Evolutionary conservation across 2,888 invertebrate species (phyloP).

Genomic region (Trypoxylon attenuatum): DNA sequence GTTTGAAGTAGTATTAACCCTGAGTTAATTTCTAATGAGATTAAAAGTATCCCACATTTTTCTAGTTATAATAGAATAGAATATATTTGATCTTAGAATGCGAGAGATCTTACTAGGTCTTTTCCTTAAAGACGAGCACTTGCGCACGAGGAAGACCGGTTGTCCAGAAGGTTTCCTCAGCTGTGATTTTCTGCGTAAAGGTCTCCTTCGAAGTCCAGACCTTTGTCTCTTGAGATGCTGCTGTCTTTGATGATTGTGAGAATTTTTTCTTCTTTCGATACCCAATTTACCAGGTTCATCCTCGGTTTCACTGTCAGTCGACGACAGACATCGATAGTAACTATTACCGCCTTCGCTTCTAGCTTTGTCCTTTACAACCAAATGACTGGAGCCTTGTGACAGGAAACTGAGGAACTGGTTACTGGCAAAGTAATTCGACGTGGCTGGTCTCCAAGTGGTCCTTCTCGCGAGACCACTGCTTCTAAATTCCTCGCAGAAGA

Average conservation of each 20-base stretch:
- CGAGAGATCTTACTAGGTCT: slow-evolving; percentile 69
- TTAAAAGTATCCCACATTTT: no score
- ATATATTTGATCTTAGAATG: neutral
- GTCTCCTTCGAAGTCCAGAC: slow-evolving; percentile 63
- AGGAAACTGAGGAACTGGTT: slow-evolving; percentile 67
- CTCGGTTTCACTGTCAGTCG: slow-evolving; percentile 65
- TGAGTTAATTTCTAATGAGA: no score
- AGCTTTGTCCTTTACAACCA: slow-evolving; percentile 33
- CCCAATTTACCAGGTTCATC: slow-evolving; percentile 22
- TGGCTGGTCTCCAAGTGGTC: slow-evolving; percentile 56
- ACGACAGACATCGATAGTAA: slow-evolving; percentile 60
- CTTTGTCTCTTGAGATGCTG: slow-evolving; percentile 47
- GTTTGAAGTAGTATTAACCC: no score
- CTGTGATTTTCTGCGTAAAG: slow-evolving; percentile 69
- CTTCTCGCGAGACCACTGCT: slow-evolving; percentile 53
- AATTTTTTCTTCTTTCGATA: slow-evolving; percentile 28
- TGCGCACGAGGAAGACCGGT: slow-evolving; percentile 71
- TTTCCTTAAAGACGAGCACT: slow-evolving; percentile 69
- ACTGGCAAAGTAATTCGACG: slow-evolving; percentile 67
- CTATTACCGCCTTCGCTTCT: slow-evolving; percentile 19
- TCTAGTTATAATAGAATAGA: no score
- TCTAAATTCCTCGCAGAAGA: slow-evolving; percentile 67
- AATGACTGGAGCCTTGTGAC: slow-evolving; percentile 50
- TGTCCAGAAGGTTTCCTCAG: slow-evolving; percentile 64
- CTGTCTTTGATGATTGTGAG: slow-evolving; percentile 35